phyloP scores from a whole-genome alignment of 2,888 invertebrate species.

The Tethea ocularis region DNA sequence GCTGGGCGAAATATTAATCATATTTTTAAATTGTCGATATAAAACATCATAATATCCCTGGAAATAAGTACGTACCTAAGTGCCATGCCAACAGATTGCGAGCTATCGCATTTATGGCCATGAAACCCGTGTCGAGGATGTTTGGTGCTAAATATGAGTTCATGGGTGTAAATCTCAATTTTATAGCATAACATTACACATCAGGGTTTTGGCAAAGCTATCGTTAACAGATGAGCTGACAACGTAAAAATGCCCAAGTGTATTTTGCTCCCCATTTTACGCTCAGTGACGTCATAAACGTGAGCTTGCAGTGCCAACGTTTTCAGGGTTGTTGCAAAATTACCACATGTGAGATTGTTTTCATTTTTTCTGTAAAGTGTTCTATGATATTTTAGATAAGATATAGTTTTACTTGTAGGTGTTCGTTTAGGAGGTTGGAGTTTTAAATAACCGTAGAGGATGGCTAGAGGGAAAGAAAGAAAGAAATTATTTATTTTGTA shows the following conservation, averaged over 20 bases:
- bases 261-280: conserved; percentile 2
- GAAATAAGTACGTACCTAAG: not conserved
- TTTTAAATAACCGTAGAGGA: too few species aligned
- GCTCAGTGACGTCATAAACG: conserved; percentile 7
- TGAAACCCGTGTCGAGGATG: not conserved
- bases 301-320: not conserved
- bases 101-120: not conserved
- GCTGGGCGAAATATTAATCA: too few species aligned
- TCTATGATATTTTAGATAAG: not conserved
- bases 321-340: conserved; percentile 1
- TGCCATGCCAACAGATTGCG: not conserved
- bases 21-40: not conserved
- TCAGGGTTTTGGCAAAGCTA: not conserved
- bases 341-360: not conserved
- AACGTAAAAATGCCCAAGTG: not conserved
- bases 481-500: too few species aligned
- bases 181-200: conserved; percentile 1
- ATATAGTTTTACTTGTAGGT: not conserved
- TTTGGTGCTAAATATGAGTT: not conserved
- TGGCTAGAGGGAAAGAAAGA: too few species aligned
- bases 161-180: not conserved
- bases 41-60: not conserved
- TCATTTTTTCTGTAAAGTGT: not conserved
- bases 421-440: not conserved
- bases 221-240: conserved; percentile 7